phyloP scores from a whole-genome alignment of 2,888 invertebrate species.

The Caenorhabditis sulstoni region DNA sequence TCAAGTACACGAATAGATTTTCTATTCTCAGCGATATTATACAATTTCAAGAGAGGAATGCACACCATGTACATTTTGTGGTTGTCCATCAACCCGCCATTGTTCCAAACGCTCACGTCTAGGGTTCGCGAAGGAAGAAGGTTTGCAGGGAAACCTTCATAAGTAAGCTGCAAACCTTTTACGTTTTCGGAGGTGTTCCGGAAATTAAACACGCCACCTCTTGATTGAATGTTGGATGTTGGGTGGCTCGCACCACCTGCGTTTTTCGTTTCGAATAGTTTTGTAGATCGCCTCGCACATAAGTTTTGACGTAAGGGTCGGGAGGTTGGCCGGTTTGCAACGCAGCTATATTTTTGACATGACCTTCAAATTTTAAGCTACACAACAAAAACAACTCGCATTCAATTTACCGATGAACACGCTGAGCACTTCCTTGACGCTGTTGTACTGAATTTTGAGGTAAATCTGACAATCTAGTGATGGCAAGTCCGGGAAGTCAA shows the following conservation, averaged over 20 bases:
- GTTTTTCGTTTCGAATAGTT: conserved; percentile 97
- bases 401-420: conserved; percentile 63
- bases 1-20: conserved; percentile 67
- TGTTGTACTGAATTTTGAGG: conserved; percentile 54
- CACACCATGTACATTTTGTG: conserved; percentile 82
- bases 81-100: conserved; percentile 81
- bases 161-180: conserved; percentile 66
- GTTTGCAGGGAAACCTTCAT: conserved; percentile 53
- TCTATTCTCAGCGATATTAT: conserved; percentile 58
- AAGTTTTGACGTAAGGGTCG: conserved; percentile 82
- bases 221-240: conserved; percentile 98
- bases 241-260: conserved; percentile 91
- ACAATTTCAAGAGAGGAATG: conserved; percentile 78
- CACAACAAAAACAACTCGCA: too few relatives aligned
- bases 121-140: conserved; percentile 59
- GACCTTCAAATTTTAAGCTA: conserved; percentile 57
- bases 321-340: conserved; percentile 62
- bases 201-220: too few relatives aligned
- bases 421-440: conserved; percentile 39
- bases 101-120: conserved; percentile 81
- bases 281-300: conserved; percentile 92
- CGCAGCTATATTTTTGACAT: conserved; percentile 63
- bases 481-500: conserved; percentile 32
- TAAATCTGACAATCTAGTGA: conserved; percentile 56
- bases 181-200: conserved; percentile 6